Base-by-base conservation (phyloP, 30 jellyfish, hydroid and myxozoan genomes). In the Hydractinia echinata region DNA sequence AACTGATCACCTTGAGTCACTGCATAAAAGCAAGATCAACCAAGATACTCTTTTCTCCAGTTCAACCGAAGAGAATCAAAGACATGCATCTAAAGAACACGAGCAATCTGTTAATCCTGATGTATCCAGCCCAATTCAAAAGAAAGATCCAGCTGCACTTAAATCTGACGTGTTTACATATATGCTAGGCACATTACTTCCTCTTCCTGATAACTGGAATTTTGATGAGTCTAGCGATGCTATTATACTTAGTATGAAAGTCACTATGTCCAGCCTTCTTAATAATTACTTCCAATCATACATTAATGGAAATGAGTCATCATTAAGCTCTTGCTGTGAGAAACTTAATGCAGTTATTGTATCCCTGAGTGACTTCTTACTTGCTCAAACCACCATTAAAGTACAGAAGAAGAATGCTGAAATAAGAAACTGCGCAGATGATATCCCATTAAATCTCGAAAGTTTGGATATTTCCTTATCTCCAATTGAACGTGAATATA, bases 261-360 rank as follows among this genome's bases (percentile, higher is more conserved):
- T 71, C 13, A 71, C 60, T 7, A 19, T 50, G 1, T n/a, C 81
- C 10, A 50, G 60, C 55, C 53, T 71, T 48, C 8, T 19, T 5
- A 19, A 9, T 20, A 48, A 71, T 7, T 52, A 71, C 50, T 52
- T 71, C 30, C 60, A 71, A 52, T 54, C 81, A 8, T 71, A n/a
- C 81, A 50, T 50, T 30, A 52, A 48, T 50, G 81, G 81, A 7
- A 71, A 71, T 4, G 8, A 11, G 18, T 54, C 7, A 15, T 83
- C 95, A 49, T 82, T 82, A 10, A 79, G 61, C 5, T 84, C 91
- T 55, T 81, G 84, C 8, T 81, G 64, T 30, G 95, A 76, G 10
- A 86, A 83, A 44, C 69, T 89, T 39, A 55, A 53, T 50, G 85
- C 54, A 16, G 54, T 51, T 15, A 61, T 39, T 7, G 51, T 52